A percentile compares a stretch with the other conserved stretches of the same genome.
These are phyloP conservation scores for Ctenoplectra terminalis DNA, from an alignment of 1,140 invertebrate genomes.

Conservation along the genomic window DNA sequence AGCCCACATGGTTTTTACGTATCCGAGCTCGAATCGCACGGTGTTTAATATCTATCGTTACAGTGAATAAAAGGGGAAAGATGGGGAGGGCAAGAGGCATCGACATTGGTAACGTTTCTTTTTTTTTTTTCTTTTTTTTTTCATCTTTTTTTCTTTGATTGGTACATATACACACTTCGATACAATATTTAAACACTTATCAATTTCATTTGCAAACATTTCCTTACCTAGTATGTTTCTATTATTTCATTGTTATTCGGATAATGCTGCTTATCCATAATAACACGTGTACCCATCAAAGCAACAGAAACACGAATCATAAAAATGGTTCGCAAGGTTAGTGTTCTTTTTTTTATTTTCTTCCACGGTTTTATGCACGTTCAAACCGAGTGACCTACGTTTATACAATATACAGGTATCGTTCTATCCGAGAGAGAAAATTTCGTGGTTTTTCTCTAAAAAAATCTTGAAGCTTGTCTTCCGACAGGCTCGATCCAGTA, in stretches of 20 bases:
- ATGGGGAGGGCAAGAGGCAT: slow-evolving; percentile 21
- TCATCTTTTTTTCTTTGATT: not conserved
- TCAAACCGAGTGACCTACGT: slow-evolving; percentile 9
- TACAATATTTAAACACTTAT: slow-evolving; percentile 65
- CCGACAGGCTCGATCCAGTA: not conserved
- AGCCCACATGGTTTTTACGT: slow-evolving; percentile 45
- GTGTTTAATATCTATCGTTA: slow-evolving; percentile 42
- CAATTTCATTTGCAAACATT: slow-evolving; percentile 63
- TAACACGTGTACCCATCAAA: slow-evolving; percentile 67
- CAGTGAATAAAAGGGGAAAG: slow-evolving; percentile 28
- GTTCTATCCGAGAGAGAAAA: not conserved
- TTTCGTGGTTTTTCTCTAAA: not conserved
- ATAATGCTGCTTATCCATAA: slow-evolving; percentile 72
- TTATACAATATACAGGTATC: slow-evolving; percentile 3
- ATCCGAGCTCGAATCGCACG: slow-evolving; percentile 38
- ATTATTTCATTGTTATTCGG: slow-evolving; percentile 78
- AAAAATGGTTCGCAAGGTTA: slow-evolving; percentile 50
- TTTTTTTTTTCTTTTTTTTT: not conserved
- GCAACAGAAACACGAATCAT: slow-evolving; percentile 46
- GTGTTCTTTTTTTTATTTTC: not conserved
- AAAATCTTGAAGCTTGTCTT: not conserved
- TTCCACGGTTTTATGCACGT: not conserved
- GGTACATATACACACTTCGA: slow-evolving; percentile 55
- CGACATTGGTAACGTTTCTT: slow-evolving; percentile 41
- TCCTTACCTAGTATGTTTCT: slow-evolving; percentile 79